A percentile compares a stretch with the other conserved stretches of the same genome.
Evolutionary conservation across 2,113 vertebrate genomes (phyloP).

Genomic region (Procapra przewalskii): DNA sequence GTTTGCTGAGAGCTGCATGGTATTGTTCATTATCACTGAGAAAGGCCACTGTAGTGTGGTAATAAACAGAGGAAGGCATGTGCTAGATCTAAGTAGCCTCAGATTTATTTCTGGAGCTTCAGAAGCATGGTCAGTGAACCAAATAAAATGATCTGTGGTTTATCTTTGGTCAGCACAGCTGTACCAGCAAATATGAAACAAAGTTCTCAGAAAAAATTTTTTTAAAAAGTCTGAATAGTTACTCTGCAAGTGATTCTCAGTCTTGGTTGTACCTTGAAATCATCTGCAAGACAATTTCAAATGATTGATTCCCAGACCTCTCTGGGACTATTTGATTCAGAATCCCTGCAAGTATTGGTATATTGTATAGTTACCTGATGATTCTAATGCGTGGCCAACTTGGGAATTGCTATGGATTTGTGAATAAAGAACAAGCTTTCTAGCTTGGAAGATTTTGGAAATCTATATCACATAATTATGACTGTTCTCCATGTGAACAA

Average conservation of each 20-base stretch:
- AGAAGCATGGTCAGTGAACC: not conserved
- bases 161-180: not conserved
- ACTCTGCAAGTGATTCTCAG: not conserved
- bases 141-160: not conserved
- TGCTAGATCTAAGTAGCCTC: not conserved
- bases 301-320: not conserved
- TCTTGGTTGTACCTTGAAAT: not conserved
- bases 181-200: not conserved
- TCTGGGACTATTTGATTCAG: not conserved
- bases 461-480: not conserved
- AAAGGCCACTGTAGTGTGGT: not conserved
- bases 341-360: not conserved
- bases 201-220: not conserved
- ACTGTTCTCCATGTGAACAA: not conserved
- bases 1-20: not conserved
- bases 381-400: not conserved
- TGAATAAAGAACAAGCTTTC: not conserved
- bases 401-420: not conserved
- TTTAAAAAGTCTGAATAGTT: not conserved
- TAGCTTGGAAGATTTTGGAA: not conserved
- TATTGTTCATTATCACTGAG: not conserved
- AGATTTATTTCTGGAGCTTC: not conserved
- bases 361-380: not conserved
- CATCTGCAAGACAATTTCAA: not conserved
- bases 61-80: not conserved